Conservation (phyloP, 2,113 vertebrate species). For the Piprites chloris region DNA sequence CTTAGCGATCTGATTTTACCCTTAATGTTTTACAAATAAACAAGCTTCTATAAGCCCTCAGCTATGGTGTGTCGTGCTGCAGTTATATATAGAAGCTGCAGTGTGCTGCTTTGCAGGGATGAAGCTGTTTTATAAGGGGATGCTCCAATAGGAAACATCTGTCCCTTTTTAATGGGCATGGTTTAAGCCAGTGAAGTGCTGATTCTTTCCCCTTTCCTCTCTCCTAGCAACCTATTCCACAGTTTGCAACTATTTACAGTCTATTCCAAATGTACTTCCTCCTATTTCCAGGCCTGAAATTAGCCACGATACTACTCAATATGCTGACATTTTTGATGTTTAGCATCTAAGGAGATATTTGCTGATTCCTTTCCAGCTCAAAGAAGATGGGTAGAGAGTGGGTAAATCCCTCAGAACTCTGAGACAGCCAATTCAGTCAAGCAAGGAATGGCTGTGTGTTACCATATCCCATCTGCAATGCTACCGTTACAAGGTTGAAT, state of each 20-base stretch:
- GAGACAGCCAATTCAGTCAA: neutral
- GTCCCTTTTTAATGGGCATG: conserved; percentile 14
- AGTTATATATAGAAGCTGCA: conserved; percentile 8
- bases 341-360: neutral
- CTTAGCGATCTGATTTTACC: neutral
- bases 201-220: neutral
- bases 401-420: neutral
- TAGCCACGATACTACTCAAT: neutral
- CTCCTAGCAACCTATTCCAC: neutral
- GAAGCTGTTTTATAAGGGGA: conserved; percentile 30
- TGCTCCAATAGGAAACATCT: conserved; percentile 58
- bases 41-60: neutral
- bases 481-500: neutral
- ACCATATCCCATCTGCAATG: neutral
- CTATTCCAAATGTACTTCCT: neutral
- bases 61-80: neutral
- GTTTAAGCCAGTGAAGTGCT: conserved; percentile 1
- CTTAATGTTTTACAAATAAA: neutral
- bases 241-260: neutral
- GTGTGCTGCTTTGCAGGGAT: neutral
- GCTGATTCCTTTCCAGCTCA: conserved; percentile 6
- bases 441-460: neutral
- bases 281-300: conserved; percentile 1
- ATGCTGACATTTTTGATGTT: neutral
- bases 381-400: neutral